Conservation (phyloP, 2,888 invertebrate genomes). For the Allolobophora icterica region DNA sequence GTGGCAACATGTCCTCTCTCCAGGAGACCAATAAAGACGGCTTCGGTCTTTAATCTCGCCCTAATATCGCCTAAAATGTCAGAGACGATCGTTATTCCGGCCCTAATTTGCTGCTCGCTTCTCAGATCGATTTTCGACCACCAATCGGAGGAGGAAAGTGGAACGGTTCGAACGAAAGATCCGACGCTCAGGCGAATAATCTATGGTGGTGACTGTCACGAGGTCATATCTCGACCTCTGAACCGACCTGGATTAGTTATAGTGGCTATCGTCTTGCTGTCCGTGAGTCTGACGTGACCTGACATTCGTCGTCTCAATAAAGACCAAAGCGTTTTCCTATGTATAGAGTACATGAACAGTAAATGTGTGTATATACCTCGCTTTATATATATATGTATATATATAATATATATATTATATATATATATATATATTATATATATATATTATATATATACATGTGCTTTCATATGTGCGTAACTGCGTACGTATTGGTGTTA, state of each 20-base stretch:
- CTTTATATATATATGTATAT: too few relatives aligned
- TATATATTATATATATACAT: too few relatives aligned
- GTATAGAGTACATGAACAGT: not conserved
- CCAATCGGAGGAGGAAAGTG: not conserved
- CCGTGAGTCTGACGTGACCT: not conserved
- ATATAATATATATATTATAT: too few relatives aligned
- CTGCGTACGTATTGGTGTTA: too few relatives aligned
- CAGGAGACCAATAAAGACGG: not conserved
- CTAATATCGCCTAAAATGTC: constrained; percentile 14
- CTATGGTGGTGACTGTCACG: not conserved
- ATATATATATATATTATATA: too few relatives aligned
- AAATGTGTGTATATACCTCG: not conserved
- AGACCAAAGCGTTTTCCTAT: not conserved
- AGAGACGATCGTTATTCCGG: constrained; percentile 17
- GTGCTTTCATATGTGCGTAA: too few relatives aligned
- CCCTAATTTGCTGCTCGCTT: not conserved
- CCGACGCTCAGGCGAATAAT: constrained; percentile 5
- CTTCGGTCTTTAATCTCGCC: constrained; percentile 6
- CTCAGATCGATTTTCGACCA: not conserved
- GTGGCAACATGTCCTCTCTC: not conserved
- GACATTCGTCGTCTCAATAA: constrained; percentile 17
- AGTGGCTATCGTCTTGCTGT: not conserved
- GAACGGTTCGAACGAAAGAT: not conserved
- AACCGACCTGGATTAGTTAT: constrained; percentile 17
- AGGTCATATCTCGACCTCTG: not conserved